Evolutionary conservation across 1,140 invertebrate genomes (phyloP).

Genomic region (Brachionus plicatilis): DNA sequence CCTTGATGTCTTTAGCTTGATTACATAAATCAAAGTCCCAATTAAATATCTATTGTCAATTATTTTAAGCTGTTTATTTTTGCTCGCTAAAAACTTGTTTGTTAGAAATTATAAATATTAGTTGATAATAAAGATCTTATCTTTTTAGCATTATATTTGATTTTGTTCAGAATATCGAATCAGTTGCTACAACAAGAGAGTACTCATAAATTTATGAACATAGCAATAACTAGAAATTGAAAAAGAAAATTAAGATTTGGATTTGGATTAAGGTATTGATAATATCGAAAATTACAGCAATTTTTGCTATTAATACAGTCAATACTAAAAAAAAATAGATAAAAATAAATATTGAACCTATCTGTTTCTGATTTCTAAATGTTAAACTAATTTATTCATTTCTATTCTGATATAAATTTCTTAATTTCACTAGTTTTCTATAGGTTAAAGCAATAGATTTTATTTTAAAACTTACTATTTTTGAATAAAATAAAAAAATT

Average conservation of each 20-base stretch:
- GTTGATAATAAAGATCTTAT: neutral
- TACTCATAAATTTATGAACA: too few species aligned
- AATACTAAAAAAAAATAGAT: neutral
- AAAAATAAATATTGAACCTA: neutral
- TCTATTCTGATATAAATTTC: neutral
- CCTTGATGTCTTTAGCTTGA: neutral
- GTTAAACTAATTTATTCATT: slow-evolving; percentile 23
- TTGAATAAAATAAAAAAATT: neutral
- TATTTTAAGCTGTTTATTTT: neutral
- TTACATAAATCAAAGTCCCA: neutral
- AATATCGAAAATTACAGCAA: neutral
- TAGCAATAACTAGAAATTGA: too few species aligned
- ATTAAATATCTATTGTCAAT: neutral
- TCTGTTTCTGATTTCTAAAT: neutral
- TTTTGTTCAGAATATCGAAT: neutral
- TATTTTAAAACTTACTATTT: neutral
- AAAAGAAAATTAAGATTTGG: too few species aligned
- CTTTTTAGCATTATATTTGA: neutral
- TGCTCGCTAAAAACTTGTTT: neutral
- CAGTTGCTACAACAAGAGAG: too few species aligned
- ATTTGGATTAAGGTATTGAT: neutral
- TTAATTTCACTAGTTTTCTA: neutral
- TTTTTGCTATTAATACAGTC: neutral
- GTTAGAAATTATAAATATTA: neutral
- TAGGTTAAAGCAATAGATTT: neutral